These are phyloP conservation scores for Corynorhinus townsendii DNA, from an alignment of 2,113 vertebrate species.

Conservation along the genomic window DNA sequence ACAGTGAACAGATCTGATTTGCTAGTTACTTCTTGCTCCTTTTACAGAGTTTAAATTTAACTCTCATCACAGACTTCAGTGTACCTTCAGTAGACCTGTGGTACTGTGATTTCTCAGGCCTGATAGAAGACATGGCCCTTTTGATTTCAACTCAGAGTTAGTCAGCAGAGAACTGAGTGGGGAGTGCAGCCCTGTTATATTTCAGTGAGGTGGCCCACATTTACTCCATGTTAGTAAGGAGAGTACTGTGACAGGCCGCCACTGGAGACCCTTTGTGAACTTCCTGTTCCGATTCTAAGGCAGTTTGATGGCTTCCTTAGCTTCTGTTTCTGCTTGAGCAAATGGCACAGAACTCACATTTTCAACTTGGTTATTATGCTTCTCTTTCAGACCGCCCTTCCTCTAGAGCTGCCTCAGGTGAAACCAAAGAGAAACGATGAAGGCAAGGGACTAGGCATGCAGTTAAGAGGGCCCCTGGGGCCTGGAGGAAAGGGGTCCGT, in stretches of 20 bases:
- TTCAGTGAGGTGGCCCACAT: neutral
- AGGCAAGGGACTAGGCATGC: constrained; percentile 29
- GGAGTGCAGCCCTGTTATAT: neutral
- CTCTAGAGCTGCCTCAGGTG: constrained; percentile 85
- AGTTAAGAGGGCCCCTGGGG: constrained; percentile 62
- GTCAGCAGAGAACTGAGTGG: neutral
- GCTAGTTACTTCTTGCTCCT: neutral
- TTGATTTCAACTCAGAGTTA: neutral
- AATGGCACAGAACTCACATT: neutral
- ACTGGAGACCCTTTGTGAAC: neutral
- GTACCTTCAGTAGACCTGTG: neutral
- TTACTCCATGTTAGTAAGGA: neutral
- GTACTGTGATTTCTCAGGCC: neutral
- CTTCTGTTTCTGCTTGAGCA: neutral
- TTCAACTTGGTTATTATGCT: neutral
- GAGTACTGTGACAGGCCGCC: neutral
- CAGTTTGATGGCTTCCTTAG: neutral
- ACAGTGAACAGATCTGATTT: neutral
- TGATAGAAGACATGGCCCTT: neutral
- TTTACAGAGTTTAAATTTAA: neutral
- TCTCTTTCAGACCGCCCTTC: constrained; percentile 82
- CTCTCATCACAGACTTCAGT: neutral
- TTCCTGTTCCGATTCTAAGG: neutral
- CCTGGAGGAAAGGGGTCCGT: neutral
- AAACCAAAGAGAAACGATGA: constrained; percentile 77